Evolutionary conservation across 1,140 invertebrate species (phyloP).

Genomic region (Rhyzopertha dominica): DNA sequence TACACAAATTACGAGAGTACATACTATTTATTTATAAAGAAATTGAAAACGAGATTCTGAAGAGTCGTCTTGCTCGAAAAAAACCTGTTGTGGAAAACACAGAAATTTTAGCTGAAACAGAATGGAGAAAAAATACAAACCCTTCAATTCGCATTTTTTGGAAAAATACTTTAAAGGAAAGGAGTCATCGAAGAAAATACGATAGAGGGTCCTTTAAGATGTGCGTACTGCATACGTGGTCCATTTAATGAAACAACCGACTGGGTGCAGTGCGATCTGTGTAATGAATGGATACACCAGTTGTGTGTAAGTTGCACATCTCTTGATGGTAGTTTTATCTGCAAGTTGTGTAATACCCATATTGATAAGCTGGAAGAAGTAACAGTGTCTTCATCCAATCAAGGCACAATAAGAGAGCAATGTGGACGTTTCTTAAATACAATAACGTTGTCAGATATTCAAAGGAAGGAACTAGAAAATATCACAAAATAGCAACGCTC

Average conservation of each 20-base stretch:
- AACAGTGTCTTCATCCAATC: no score
- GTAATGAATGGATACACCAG: conserved; percentile 2
- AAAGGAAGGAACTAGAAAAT: background rate
- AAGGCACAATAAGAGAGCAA: no score
- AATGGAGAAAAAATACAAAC: no score
- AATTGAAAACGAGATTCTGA: background rate
- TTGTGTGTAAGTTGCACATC: no score
- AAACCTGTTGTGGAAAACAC: no score
- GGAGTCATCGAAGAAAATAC: background rate
- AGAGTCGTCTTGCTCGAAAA: background rate
- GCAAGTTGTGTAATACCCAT: background rate
- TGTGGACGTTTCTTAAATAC: background rate
- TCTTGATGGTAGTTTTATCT: conserved; percentile 1
- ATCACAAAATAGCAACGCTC: conserved; percentile 6
- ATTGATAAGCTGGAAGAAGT: background rate
- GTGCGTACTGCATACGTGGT: conserved; percentile 8
- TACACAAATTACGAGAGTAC: conserved; percentile 10
- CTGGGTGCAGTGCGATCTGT: conserved; percentile 14
- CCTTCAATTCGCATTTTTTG: no score
- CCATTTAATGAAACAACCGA: conserved; percentile 4
- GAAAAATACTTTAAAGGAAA: background rate
- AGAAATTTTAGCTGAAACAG: no score
- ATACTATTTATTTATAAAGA: conserved; percentile 1
- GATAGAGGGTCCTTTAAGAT: background rate
- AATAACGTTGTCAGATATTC: background rate